Conservation (phyloP, 2,888 invertebrate species). For the Malacosoma neustria region DNA sequence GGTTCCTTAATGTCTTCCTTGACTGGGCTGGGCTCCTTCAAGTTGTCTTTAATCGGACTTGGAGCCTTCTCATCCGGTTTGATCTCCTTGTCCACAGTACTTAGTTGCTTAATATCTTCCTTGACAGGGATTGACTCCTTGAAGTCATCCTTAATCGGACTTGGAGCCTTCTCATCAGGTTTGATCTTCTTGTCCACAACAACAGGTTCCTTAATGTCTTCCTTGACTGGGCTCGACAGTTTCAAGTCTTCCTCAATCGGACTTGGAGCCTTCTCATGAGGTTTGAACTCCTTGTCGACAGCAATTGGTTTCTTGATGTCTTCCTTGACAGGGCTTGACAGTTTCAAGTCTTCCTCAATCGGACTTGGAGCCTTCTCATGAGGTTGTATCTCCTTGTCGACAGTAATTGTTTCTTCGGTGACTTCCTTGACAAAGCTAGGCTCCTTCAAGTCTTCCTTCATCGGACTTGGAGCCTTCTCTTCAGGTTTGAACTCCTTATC, state of each 20-base stretch:
- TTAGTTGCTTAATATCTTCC: conserved; percentile 2
- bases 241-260: conserved; percentile 5
- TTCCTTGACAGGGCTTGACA: not conserved
- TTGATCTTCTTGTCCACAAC: not conserved
- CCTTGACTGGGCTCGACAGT: not conserved
- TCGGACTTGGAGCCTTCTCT: not conserved
- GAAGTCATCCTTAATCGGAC: conserved; percentile 4
- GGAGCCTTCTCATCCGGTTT: conserved; percentile 1
- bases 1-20: conserved; percentile 6
- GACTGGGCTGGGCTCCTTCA: not conserved
- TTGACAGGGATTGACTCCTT: conserved; percentile 6
- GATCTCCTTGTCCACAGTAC: conserved; percentile 3
- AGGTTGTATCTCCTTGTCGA: not conserved
- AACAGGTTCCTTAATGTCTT: not conserved
- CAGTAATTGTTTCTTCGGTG: not conserved
- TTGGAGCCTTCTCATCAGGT: not conserved
- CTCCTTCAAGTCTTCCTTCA: not conserved
- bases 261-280: not conserved
- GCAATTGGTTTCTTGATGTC: conserved; percentile 5
- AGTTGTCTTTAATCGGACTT: conserved; percentile 3
- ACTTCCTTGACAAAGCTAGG: not conserved
- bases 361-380: conserved; percentile 6
- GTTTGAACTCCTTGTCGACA: not conserved
- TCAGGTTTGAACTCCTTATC: not conserved
- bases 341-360: not conserved